A percentile compares a stretch with the other conserved stretches of the same genome.
These are phyloP conservation scores for Drosophila recens DNA, from an alignment of 2,888 invertebrate genomes.

Conservation along the genomic window DNA sequence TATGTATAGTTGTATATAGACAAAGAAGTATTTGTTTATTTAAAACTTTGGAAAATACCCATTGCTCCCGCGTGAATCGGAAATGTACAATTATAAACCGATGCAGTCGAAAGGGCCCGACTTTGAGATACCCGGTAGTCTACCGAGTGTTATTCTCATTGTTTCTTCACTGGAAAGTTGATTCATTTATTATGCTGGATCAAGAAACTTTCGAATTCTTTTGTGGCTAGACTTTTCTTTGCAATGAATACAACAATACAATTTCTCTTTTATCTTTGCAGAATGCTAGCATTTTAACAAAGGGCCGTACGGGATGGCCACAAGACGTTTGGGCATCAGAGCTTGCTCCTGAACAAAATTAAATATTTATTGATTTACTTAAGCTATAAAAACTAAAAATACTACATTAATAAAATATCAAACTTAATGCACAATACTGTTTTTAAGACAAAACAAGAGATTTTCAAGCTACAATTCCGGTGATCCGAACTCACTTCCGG, in stretches of 20 bases:
- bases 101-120: background rate
- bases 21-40: slow-evolving; percentile 14
- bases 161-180: background rate
- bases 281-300: slow-evolving; percentile 84
- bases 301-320: slow-evolving; percentile 98
- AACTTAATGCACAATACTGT: background rate
- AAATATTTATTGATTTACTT: slow-evolving; percentile 21
- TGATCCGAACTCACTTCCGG: background rate
- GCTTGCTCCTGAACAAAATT: slow-evolving; percentile 88
- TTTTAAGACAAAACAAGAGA: background rate
- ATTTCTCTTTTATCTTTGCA: slow-evolving; percentile 41
- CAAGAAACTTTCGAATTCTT: background rate
- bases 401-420: slow-evolving; percentile 10
- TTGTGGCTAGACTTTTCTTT: background rate
- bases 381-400: background rate
- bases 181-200: background rate
- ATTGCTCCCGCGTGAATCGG: background rate
- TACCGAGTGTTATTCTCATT: background rate
- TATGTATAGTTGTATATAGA: slow-evolving; percentile 5
- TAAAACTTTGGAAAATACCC: slow-evolving; percentile 5
- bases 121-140: background rate
- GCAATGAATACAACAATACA: background rate
- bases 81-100: slow-evolving; percentile 2
- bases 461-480: background rate
- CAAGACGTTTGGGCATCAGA: slow-evolving; percentile 98